Evolutionary conservation across 2,113 vertebrate species (phyloP).

Genomic region (Prunella fulvescens): DNA sequence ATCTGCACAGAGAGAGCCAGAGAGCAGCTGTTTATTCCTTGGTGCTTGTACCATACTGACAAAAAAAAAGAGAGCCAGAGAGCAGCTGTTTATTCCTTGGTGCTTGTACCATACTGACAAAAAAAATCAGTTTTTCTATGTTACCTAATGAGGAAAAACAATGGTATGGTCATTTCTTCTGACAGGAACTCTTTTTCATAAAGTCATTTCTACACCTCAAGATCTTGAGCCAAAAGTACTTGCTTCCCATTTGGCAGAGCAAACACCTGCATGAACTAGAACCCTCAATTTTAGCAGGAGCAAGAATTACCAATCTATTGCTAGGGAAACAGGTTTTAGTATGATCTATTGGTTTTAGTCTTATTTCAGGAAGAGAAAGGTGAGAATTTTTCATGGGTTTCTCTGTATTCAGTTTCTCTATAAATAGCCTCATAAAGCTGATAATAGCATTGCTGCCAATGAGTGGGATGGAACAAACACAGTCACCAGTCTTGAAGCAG

Average conservation of each 20-base stretch:
- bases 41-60: background rate
- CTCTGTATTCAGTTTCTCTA: slow-evolving; percentile 28
- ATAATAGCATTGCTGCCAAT: background rate
- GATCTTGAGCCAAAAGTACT: background rate
- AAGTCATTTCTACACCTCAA: background rate
- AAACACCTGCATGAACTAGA: background rate
- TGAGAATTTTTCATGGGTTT: slow-evolving; percentile 28
- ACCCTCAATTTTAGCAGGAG: background rate
- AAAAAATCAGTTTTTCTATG: background rate
- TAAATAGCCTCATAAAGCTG: slow-evolving; percentile 50
- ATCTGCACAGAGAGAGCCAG: background rate
- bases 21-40: background rate
- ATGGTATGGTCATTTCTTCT: background rate
- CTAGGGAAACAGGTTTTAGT: background rate
- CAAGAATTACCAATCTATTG: background rate
- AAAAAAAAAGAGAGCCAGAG: background rate
- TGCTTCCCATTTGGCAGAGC: background rate
- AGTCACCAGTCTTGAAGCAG: background rate
- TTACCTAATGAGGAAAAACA: background rate
- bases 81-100: background rate
- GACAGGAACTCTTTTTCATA: background rate
- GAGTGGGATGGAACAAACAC: slow-evolving; percentile 18
- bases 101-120: background rate
- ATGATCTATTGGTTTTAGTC: background rate
- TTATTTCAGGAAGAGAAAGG: background rate